Percentiles rank a stretch among this genome's conserved stretches.
These are phyloP conservation scores for Epinephelus lanceolatus DNA, from an alignment of 2,113 vertebrate genomes.

Conservation along the genomic window DNA sequence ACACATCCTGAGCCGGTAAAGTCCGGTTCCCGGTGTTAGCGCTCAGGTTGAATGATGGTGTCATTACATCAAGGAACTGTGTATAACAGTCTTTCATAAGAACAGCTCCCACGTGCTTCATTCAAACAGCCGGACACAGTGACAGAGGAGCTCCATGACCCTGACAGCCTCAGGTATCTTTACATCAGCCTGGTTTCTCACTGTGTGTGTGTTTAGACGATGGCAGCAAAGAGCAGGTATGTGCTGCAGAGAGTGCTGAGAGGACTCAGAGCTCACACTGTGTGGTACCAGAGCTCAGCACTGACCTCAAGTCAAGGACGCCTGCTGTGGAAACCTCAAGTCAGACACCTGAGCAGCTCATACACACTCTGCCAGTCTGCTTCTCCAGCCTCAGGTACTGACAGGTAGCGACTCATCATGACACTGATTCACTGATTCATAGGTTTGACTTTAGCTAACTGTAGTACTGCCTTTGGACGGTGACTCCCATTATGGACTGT, in stretches of 20 bases:
- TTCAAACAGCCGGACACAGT: background rate
- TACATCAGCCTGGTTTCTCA: background rate
- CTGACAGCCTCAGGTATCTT: background rate
- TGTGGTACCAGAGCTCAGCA: slow-evolving; percentile 5
- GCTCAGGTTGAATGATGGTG: no score
- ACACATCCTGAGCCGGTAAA: background rate
- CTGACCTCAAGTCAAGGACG: slow-evolving; percentile 19
- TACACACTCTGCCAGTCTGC: background rate
- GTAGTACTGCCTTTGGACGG: background rate
- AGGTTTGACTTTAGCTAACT: background rate
- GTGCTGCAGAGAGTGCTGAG: slow-evolving; percentile 34
- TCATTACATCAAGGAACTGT: background rate
- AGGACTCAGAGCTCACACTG: slow-evolving; percentile 17
- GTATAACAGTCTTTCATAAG: no score
- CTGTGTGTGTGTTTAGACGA: background rate
- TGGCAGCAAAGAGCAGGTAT: slow-evolving; percentile 51
- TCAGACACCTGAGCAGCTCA: slow-evolving; percentile 41
- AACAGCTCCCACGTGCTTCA: background rate
- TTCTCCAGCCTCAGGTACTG: slow-evolving; percentile 57
- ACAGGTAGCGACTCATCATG: background rate
- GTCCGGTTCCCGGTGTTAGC: background rate
- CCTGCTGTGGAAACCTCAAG: background rate
- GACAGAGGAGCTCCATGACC: background rate
- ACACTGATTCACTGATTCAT: no score
- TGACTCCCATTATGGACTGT: background rate